Conservation (phyloP, 2,888 invertebrate genomes). For the Belgica antarctica region DNA sequence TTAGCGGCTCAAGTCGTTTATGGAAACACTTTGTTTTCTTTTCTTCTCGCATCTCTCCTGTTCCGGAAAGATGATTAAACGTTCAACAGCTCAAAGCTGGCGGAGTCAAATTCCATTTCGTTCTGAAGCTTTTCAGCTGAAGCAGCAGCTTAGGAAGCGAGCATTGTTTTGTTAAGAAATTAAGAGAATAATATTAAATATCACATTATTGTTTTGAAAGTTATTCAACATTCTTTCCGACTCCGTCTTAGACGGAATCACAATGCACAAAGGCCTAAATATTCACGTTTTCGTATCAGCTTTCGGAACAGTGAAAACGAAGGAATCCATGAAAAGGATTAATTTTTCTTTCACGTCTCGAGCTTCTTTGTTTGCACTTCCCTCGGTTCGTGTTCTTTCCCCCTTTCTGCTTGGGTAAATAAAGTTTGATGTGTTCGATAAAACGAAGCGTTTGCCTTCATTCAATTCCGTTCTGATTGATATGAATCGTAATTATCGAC, state of each 20-base stretch:
- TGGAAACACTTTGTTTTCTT: background rate
- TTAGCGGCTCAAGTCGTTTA: conserved; percentile 11
- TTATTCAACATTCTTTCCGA: background rate
- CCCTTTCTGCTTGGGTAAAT: background rate
- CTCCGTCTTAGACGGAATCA: background rate
- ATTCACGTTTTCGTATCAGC: conserved; percentile 1
- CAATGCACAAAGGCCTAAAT: background rate
- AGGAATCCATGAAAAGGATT: background rate
- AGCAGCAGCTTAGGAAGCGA: background rate
- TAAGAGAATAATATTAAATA: conserved; percentile 31
- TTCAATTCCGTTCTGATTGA: conserved; percentile 11
- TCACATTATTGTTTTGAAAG: conserved; percentile 15
- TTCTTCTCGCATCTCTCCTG: background rate
- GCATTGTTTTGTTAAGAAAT: conserved; percentile 26
- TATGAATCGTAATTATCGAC: conserved; percentile 36
- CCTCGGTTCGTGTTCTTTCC: background rate
- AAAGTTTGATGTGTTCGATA: background rate
- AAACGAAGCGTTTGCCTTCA: background rate
- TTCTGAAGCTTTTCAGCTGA: background rate
- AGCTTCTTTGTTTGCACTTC: conserved; percentile 25
- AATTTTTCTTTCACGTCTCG: background rate
- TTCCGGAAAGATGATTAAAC: conserved; percentile 28
- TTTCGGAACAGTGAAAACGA: background rate
- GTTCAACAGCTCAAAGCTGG: background rate
- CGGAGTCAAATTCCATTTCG: conserved; percentile 17